These are phyloP conservation scores for Schmidtea mediterranea DNA, from an alignment of 1,140 invertebrate genomes.

Conservation along the genomic window DNA sequence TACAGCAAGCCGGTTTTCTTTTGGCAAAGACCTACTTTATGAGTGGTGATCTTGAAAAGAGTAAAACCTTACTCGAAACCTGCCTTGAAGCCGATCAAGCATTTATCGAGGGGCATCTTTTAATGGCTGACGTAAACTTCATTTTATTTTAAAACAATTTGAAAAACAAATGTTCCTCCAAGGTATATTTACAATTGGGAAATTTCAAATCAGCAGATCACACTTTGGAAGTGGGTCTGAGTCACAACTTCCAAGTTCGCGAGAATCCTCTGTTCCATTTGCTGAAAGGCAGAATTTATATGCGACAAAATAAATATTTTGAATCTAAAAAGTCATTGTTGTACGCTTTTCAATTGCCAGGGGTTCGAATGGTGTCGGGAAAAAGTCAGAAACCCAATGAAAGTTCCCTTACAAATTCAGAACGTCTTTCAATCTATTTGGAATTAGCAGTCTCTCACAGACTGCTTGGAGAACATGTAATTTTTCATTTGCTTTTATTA, in stretches of 20 bases:
- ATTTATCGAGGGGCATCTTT: constrained; percentile 49
- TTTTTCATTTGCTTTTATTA: background rate
- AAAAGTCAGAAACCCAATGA: background rate
- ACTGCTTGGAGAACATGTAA: constrained; percentile 36
- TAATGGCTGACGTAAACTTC: constrained; percentile 43
- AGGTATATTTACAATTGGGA: constrained; percentile 40
- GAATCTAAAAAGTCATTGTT: constrained; percentile 47
- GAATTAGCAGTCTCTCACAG: constrained; percentile 54
- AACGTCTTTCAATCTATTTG: constrained; percentile 55
- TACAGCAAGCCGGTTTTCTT: constrained; percentile 42
- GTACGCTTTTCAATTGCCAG: constrained; percentile 35
- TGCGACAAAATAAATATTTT: constrained; percentile 41
- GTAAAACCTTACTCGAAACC: constrained; percentile 34
- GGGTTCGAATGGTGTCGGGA: constrained; percentile 12
- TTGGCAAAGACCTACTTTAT: constrained; percentile 51
- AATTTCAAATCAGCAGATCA: constrained; percentile 50
- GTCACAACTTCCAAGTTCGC: constrained; percentile 55
- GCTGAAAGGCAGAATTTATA: constrained; percentile 50
- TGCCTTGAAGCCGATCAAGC: constrained; percentile 46
- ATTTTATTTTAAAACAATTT: background rate
- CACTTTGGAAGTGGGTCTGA: constrained; percentile 55
- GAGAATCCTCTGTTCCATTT: constrained; percentile 68
- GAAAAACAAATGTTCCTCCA: background rate
- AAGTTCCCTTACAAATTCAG: constrained; percentile 34
- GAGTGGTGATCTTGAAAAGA: constrained; percentile 36